Evolutionary conservation across 2,113 vertebrate genomes (phyloP).

Genomic region (Chamaetylas fuelleborni): DNA sequence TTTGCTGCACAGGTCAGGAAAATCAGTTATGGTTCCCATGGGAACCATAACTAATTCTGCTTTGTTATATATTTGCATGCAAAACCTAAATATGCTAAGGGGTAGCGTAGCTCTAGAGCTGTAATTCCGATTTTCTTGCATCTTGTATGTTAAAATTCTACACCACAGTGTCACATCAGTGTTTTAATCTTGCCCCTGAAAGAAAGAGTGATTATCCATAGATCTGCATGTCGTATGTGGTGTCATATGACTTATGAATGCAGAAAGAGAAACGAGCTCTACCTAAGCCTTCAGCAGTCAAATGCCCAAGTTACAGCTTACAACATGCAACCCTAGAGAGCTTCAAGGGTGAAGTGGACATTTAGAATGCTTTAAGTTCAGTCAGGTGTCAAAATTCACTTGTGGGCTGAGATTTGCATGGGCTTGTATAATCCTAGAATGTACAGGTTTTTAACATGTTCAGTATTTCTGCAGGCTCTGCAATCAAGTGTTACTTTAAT

Average conservation of each 20-base stretch:
- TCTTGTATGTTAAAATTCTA: neutral
- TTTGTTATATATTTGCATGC: conserved; percentile 34
- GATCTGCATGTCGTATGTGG: neutral
- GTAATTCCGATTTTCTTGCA: neutral
- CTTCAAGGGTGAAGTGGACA: neutral
- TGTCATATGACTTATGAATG: neutral
- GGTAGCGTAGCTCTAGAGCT: neutral
- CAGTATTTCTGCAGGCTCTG: conserved; percentile 37
- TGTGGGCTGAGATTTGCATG: neutral
- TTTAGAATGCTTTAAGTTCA: neutral
- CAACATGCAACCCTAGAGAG: neutral
- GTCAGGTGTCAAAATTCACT: neutral
- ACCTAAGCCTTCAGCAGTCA: neutral
- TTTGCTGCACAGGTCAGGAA: conserved; percentile 52
- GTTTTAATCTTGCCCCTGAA: neutral
- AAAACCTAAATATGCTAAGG: neutral
- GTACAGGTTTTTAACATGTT: conserved; percentile 11
- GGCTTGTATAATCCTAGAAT: neutral
- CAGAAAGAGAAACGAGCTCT: neutral
- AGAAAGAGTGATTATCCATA: neutral
- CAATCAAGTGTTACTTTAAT: conserved; percentile 11
- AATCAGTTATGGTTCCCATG: conserved; percentile 65
- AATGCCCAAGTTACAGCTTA: neutral
- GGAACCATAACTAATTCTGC: conserved; percentile 55
- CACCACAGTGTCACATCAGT: neutral